Base-by-base conservation (phyloP, 2,113 vertebrate genomes). In the Alces alces region DNA sequence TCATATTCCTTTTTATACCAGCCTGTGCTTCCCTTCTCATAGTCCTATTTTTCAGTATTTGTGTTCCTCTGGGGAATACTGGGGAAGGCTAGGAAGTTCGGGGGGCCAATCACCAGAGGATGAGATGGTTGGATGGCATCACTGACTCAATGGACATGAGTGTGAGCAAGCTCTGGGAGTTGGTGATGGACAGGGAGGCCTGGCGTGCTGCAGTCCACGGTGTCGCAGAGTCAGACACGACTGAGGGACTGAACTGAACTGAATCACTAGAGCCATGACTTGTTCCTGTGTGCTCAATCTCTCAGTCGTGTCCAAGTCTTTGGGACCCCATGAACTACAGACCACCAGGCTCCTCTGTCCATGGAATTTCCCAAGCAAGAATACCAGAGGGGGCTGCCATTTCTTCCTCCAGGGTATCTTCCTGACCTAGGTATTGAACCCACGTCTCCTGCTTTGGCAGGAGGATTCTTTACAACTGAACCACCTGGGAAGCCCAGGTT, bases 201-300 rank as follows among this genome's bases (percentile, higher is more conserved):
- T 36, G 64, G 64, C 33, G 1, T 66, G 64, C 64, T 66, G 64
- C 64, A 21, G 64, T 66, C 33, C 64, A 21, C 1, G 0, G 61
- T 0, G 7, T 66, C 2, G 1, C 33, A 66, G 8, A 36, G 64
- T 36, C 17, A 0, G 64, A 66, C 64, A 66, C 33, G 1, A n/a
- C 64, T 66, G 64, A 66, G 64, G 8, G 33, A 11, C 5, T 66
- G 64, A 66, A 19, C 64, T 66, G 64, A 66, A 36, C n/a, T 73
- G 36, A 73, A 25, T 73, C 36, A 39, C 21, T 25, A 73, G n/a
- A 36, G 36, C n/a, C 66, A 25, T 39, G 39, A 39, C 23, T 73
- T 23, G 66, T 36, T 39, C 66, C 1, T 73, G 36, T 39, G 21
- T 73, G 9, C 36, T 73, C 36, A 73, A 3, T 73, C 36, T 73